Percentiles rank a stretch among this genome's conserved stretches.
Conservation (phyloP, 2,797 vertebrate genomes). For the Arctocebus calabarensis region DNA sequence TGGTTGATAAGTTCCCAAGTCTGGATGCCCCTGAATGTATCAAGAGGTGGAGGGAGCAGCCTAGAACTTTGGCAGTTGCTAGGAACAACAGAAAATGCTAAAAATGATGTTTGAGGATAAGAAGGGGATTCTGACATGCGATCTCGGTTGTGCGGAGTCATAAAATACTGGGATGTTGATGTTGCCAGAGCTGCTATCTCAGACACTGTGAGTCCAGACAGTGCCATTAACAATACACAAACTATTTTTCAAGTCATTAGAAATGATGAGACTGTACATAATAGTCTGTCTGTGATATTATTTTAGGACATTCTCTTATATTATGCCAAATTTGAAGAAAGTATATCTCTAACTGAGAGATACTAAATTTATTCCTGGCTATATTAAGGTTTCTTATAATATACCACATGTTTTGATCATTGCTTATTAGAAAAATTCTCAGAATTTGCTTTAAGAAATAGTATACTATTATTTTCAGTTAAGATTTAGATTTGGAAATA, state of each 20-base stretch:
- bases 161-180: fast-evolving
- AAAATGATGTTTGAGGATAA: fast-evolving
- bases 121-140: neutral
- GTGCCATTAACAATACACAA: neutral
- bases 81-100: neutral
- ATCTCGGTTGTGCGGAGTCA: fast-evolving
- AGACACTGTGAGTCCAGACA: neutral
- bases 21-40: fast-evolving
- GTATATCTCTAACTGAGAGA: neutral
- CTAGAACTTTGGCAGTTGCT: neutral
- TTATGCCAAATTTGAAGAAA: neutral
- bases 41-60: neutral
- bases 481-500: neutral
- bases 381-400: neutral
- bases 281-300: neutral
- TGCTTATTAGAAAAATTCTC: neutral
- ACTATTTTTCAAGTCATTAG: too few species aligned
- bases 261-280: neutral
- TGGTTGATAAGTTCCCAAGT: too few species aligned
- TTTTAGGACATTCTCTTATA: neutral
- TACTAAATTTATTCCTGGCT: neutral
- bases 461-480: neutral
- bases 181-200: neutral
- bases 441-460: neutral
- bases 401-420: neutral